Evolutionary conservation across 2,888 invertebrate genomes (phyloP), one percentile per base, ranked within the genome.

Genomic region (Bellardia bayeri): DNA sequence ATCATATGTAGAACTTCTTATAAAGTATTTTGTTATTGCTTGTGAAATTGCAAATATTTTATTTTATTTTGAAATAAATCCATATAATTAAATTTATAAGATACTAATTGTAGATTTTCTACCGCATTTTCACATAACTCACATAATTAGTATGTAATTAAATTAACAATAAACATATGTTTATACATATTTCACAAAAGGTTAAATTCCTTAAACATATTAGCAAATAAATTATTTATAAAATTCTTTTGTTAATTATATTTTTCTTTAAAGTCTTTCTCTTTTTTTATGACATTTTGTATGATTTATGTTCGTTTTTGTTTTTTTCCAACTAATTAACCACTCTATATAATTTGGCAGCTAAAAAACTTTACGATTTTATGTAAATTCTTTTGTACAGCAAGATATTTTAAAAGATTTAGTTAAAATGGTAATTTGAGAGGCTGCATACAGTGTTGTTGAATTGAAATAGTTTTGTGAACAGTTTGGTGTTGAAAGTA

Each of bases 131-230:
- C 23, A 23, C 1, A 23, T 23, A 23, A 23, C n/a, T 51, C n/a
- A 51, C n/a, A 51, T n/a, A 51, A n/a, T 51, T 51, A n/a, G n/a
- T 51, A n/a, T n/a, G n/a, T 51, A n/a, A 51, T 51, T 51, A n/a
- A 51, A 51, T n/a, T 51, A 51, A n/a, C 13, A 51, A 51, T 51
- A 51, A 51, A 51, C n/a, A n/a, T 51, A 51, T n/a, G 3, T 45
- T 5, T 51, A 5, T 14, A 49, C 40, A 40, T 45, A 9, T 45
- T 51, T 14, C n/a, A 14, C 6, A 51, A 51, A n/a, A 51, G 51
- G 51, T 51, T 51, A 51, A 51, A 51, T 51, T 51, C 51, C 51
- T 51, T 51, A n/a, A 2, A 45, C 45, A 45, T 45, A 51, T 51
- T n/a, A n/a, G 14, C 5, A 51, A 45, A 51, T 51, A 51, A 51